phyloP scores from a whole-genome alignment of 2,113 vertebrate species.

The Myiagra hebetior region DNA sequence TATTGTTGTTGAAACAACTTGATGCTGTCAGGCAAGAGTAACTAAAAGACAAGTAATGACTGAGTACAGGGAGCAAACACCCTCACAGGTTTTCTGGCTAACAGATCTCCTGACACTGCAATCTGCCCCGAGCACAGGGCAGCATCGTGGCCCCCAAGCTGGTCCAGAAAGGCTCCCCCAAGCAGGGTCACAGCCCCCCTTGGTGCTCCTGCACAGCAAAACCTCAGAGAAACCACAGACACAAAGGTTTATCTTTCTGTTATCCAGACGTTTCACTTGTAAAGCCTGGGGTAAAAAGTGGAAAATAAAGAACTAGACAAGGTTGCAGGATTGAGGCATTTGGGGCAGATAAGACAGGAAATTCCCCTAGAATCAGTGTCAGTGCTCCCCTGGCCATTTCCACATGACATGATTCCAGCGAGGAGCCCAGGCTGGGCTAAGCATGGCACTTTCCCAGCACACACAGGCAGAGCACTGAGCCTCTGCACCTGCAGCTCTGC shows the following conservation, averaged over 20 bases:
- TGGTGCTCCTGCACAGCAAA: not conserved
- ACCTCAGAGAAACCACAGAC: not conserved
- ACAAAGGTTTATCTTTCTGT: not conserved
- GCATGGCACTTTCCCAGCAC: not conserved
- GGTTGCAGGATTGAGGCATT: not conserved
- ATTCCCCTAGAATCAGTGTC: not conserved
- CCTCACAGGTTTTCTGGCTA: not conserved
- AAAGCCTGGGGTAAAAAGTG: not conserved
- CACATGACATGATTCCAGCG: not conserved
- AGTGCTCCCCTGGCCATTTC: not conserved
- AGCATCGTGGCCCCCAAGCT: rapidly evolving
- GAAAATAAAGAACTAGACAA: not conserved
- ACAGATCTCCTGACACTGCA: not conserved
- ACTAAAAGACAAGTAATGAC: not conserved
- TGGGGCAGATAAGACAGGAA: not conserved
- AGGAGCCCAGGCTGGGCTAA: conserved; percentile 46
- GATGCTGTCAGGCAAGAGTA: not conserved
- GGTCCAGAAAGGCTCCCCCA: not conserved
- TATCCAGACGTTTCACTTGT: not conserved
- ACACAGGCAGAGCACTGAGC: conserved; percentile 4
- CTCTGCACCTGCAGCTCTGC: conserved; percentile 34
- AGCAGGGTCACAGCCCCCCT: not conserved
- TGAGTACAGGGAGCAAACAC: not conserved
- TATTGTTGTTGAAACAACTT: not conserved
- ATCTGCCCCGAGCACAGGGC: rapidly evolving